Base-by-base conservation (phyloP, 2,797 vertebrate species). In the Rousettus madagascariensis region DNA sequence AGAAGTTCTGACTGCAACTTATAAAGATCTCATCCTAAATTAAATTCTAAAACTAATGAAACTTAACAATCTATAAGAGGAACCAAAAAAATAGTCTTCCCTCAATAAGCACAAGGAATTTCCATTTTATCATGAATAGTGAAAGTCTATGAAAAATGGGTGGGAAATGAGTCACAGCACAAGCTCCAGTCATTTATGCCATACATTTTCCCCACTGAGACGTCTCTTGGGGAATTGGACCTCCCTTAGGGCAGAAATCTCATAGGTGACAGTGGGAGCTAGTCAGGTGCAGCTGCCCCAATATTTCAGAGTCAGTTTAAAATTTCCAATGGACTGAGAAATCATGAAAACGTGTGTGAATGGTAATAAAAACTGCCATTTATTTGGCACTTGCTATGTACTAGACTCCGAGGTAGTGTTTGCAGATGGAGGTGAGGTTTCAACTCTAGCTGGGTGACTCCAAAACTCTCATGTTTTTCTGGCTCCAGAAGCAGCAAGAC, bases 1-100 rank as follows among this genome's bases (percentile, higher is more conserved):
- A 86, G 30, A 86, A 75, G 16, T 69, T 75, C 30, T 33, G 91
- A 53, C 12, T 57, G 20, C 65, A 84, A 79, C 19, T 59, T 86
- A 57, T 43, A 78, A 89, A 16, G n/a, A 71, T 82, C 28, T 92
- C 92, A 71, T 49, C 30, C 38, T 90, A 95, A 92, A 90, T 74
- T 57, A 86, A 20, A 75, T 57, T 79, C 17, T 80, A 71, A 96
- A 92, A 90, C 41, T 66, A 84, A 91, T 63, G 68, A 89, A 96
- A 94, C 3, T 83, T 83, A 86, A 15, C n/a, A 86, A 92, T 86
- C 22, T 59, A 2, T 53, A 51, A 46, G 7, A 92, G 33, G 38
- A 78, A 26, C 3, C 43, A 95, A 93, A 80, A 80, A 69, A 78
- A 74, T 69, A 61, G 38, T 90, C 49, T 80, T 7, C 49, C 10